Base-by-base conservation (phyloP, 2,113 vertebrate genomes). In the Ornithorhynchus anatinus region DNA sequence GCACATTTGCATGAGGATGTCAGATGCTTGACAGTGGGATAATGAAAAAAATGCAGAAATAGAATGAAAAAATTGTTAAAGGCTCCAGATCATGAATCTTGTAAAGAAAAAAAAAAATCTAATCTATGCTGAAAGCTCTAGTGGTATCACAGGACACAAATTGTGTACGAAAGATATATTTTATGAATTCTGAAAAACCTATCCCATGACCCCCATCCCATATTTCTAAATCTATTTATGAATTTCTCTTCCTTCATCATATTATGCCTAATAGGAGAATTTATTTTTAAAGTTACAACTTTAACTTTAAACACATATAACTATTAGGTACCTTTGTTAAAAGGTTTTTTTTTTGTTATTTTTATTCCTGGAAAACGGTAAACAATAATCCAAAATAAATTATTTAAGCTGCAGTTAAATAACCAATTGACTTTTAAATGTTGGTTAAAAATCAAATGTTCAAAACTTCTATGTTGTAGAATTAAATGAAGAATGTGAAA, bases 31-130 rank as follows among this genome's bases (percentile, higher is more conserved):
- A 82, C 48, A 84, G 51, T 3, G n/a, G 53, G 40, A 86, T 68
- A 85, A 88, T 82, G 66, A 84, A 90, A 71, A 64, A 86, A 85
- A 82, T 43, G 40, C 23, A 84, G 45, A 81, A 58, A 77, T 31
- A 82, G 69, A 62, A 60, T 6, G 71, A 58, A 10, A 69, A 81
- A 69, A 53, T 38, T 38, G 29, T 29, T 69, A 0, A 16, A 62
- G 6, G 2, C 2, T 75, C 78, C 50, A 58, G 29, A 8, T 75
- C 33, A 72, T 75, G 39, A 84, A 86, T 69, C n/a, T 78, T n/a
- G 0, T 16, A 80, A 61, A 47, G 2, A 81, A 80, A 81, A 84
- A 74, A 32, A 75, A 79, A 52, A 38, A 22, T 9, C 4, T 44
- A 72, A 57, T 2, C 19, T 57, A 1, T 16, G 1, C 12, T 54